phyloP scores from a whole-genome alignment of 2,888 invertebrate genomes.

The Onthophagus sagittarius region DNA sequence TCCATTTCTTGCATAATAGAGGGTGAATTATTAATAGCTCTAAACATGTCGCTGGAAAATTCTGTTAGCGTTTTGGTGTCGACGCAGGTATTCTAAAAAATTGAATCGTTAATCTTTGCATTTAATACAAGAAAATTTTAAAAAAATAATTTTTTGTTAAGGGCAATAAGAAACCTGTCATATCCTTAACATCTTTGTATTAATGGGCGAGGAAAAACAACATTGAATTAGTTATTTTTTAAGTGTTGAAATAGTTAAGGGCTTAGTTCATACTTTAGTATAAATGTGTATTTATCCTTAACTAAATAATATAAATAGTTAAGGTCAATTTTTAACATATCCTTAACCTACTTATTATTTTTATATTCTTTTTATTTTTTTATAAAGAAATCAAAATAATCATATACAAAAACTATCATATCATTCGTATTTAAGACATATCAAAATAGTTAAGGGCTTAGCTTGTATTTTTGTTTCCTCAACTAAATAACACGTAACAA shows the following conservation, averaged over 20 bases:
- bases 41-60: constrained; percentile 61
- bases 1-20: constrained; percentile 43
- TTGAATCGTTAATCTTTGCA: constrained; percentile 12
- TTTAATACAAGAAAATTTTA: not conserved
- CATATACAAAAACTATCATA: no score
- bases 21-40: constrained; percentile 42
- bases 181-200: not conserved
- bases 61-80: constrained; percentile 54
- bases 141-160: constrained; percentile 12
- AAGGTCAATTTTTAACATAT: not conserved
- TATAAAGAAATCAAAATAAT: not conserved
- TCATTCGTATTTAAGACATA: no score
- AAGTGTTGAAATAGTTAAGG: not conserved
- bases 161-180: not conserved
- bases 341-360: not conserved
- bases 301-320: not conserved
- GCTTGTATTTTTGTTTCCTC: no score
- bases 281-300: not conserved
- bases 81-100: constrained; percentile 39
- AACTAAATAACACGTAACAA: no score
- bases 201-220: no score
- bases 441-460: no score
- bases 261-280: not conserved
- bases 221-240: not conserved
- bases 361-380: not conserved